These are phyloP conservation scores for Noturus placidus DNA, from an alignment of 2,113 vertebrate genomes.

Conservation along the genomic window DNA sequence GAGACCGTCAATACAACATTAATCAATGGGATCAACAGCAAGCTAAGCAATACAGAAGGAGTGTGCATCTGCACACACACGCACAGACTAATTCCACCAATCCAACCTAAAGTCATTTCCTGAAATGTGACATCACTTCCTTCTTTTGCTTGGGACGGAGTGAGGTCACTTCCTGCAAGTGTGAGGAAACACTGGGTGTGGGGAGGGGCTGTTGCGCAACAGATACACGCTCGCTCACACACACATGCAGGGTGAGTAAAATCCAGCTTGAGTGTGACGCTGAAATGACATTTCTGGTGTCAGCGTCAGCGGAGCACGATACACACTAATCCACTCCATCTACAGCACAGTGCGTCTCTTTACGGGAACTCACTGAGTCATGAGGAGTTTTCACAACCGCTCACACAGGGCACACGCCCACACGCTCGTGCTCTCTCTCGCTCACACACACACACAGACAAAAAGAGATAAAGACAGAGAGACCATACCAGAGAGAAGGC, in stretches of 20 bases:
- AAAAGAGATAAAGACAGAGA: background rate
- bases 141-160: constrained; percentile 22
- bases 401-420: constrained; percentile 20
- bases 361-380: constrained; percentile 47
- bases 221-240: background rate
- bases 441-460: background rate
- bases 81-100: background rate
- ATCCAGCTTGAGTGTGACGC: background rate
- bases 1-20: background rate
- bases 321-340: constrained; percentile 19
- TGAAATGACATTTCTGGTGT: background rate
- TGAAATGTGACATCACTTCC: constrained; percentile 30
- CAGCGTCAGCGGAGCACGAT: background rate
- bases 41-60: background rate
- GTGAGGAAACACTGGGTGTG: constrained; percentile 20
- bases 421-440: background rate
- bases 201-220: constrained; percentile 16
- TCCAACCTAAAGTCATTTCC: constrained; percentile 45
- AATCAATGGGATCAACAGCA: too few relatives aligned
- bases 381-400: constrained; percentile 16
- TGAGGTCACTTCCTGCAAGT: constrained; percentile 46
- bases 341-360: background rate
- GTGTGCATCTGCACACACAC: background rate
- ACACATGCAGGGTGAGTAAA: constrained; percentile 19
- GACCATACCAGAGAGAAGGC: background rate